Conservation (phyloP, 1,140 invertebrate species). For the Trachymyrmex cornetzi region DNA sequence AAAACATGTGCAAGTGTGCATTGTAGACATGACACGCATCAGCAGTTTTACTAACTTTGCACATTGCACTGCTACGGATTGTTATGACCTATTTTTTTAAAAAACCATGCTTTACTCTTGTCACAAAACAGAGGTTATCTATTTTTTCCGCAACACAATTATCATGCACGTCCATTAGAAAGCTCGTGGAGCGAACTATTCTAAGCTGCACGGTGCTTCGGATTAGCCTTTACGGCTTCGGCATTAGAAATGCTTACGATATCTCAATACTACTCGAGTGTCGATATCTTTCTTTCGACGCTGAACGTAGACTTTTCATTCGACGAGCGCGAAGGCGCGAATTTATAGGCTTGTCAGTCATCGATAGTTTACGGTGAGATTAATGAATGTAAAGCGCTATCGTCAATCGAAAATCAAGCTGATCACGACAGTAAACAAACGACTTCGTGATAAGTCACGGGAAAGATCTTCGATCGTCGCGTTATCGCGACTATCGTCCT, state of each 20-base stretch:
- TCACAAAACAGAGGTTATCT: neutral
- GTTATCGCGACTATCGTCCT: too few relatives aligned
- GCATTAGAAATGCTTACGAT: constrained; percentile 9
- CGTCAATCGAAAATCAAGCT: neutral
- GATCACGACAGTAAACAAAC: neutral
- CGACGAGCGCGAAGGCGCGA: constrained; percentile 3
- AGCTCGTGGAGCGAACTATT: neutral
- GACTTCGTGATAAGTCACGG: neutral
- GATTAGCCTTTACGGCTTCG: constrained; percentile 37
- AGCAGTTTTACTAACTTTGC: constrained; percentile 30
- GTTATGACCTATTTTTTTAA: constrained; percentile 1
- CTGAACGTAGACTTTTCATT: neutral
- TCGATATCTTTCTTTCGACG: neutral
- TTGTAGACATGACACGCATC: neutral
- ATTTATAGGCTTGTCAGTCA: constrained; percentile 16
- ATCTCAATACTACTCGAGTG: neutral
- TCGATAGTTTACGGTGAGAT: neutral
- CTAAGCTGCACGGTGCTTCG: constrained; percentile 25
- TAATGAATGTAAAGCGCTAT: neutral
- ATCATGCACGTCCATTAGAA: neutral
- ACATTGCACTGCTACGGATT: neutral
- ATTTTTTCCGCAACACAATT: neutral
- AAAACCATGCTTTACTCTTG: neutral
- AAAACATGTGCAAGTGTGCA: neutral
- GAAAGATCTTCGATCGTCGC: neutral